Evolutionary conservation across 2,797 vertebrate species (phyloP).

Genomic region (Sebastes kiyomatsui): DNA sequence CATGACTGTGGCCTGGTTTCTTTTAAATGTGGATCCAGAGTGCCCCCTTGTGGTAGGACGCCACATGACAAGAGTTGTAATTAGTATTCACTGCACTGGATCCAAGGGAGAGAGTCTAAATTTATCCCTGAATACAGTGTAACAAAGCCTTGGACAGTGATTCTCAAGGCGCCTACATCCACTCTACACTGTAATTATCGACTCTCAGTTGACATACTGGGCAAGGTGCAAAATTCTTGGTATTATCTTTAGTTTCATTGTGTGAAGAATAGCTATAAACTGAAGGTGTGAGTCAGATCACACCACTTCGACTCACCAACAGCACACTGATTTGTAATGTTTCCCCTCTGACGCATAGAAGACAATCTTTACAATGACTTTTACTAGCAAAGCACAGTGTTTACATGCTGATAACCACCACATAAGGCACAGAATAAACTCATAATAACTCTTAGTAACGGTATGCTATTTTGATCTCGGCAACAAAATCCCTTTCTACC

Average conservation of each 20-base stretch:
- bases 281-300: conserved; percentile 60
- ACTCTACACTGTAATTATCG: conserved; percentile 38
- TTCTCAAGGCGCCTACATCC: conserved; percentile 38
- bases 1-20: neutral
- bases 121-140: conserved; percentile 11
- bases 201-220: conserved; percentile 15
- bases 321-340: conserved; percentile 77
- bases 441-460: neutral
- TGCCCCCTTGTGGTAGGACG: conserved; percentile 39
- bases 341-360: conserved; percentile 56
- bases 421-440: conserved; percentile 45
- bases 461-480: conserved; percentile 10
- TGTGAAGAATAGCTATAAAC: conserved; percentile 53
- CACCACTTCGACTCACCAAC: conserved; percentile 73
- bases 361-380: conserved; percentile 68
- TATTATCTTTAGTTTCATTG: conserved; percentile 34
- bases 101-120: conserved; percentile 15
- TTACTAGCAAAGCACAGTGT: conserved; percentile 58
- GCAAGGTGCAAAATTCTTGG: conserved; percentile 10
- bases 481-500: conserved; percentile 59
- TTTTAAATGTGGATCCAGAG: neutral
- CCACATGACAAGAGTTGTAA: neutral
- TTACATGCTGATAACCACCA: conserved; percentile 37
- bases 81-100: conserved; percentile 13
- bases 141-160: conserved; percentile 36